phyloP scores from a whole-genome alignment of 2,113 vertebrate species.

The Petromus typicus region DNA sequence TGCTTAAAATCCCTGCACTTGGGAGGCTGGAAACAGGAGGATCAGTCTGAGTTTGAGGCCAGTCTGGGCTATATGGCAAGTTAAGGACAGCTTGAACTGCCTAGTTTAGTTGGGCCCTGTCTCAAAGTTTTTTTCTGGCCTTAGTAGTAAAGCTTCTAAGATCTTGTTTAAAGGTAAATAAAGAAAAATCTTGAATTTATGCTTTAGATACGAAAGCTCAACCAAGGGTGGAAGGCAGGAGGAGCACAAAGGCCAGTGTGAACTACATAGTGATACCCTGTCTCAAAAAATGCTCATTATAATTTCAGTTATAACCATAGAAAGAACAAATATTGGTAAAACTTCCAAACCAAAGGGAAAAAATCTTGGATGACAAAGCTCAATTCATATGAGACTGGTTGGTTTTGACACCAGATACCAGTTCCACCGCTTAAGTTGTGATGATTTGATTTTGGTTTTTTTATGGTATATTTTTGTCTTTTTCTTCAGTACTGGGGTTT shows the following conservation, averaged over 20 bases:
- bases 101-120: not conserved
- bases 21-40: not conserved
- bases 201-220: too few relatives aligned
- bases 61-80: not conserved
- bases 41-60: not conserved
- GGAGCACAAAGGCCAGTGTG: not conserved
- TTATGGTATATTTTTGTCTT: too few relatives aligned
- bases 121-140: too few relatives aligned
- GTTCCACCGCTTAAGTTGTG: not conserved
- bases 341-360: not conserved
- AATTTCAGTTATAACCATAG: not conserved
- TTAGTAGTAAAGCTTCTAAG: too few relatives aligned
- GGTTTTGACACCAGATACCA: constrained; percentile 21
- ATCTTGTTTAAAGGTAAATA: too few relatives aligned
- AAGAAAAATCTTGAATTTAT: too few relatives aligned
- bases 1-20: not conserved
- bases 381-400: not conserved
- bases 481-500: not conserved
- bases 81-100: not conserved
- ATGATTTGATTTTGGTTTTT: not conserved
- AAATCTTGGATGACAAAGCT: not conserved
- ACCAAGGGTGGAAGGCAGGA: not conserved
- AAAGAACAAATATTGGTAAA: constrained; percentile 4
- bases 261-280: not conserved
- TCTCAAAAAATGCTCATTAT: not conserved